Conservation (phyloP, 2,888 invertebrate species). For the Troglohyphantes excavatus region DNA sequence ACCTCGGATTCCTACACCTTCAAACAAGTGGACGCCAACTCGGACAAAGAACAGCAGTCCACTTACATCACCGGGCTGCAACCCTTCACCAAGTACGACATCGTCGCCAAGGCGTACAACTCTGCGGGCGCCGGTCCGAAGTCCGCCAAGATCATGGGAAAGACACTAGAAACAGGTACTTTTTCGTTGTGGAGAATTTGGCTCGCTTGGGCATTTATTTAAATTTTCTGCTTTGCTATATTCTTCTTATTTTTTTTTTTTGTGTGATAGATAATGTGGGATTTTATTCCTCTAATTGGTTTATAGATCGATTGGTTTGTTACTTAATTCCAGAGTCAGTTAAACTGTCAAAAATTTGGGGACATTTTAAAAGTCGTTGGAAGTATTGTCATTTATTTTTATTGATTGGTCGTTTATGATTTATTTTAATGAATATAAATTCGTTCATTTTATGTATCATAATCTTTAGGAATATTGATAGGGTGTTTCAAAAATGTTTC, state of each 20-base stretch:
- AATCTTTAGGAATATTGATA: too few relatives aligned
- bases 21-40: constrained; percentile 87
- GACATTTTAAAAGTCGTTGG: too few relatives aligned
- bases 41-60: constrained; percentile 88
- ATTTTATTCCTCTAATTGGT: background rate
- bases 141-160: constrained; percentile 93
- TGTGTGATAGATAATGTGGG: background rate
- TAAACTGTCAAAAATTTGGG: too few relatives aligned
- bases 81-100: constrained; percentile 95
- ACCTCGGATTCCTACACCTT: constrained; percentile 87
- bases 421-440: too few relatives aligned
- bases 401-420: too few relatives aligned
- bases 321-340: too few relatives aligned
- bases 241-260: background rate
- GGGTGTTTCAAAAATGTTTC: too few relatives aligned
- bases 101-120: constrained; percentile 97
- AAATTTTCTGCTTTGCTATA: too few relatives aligned
- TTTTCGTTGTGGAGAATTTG: background rate
- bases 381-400: too few relatives aligned
- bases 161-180: constrained; percentile 92
- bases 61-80: constrained; percentile 91
- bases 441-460: too few relatives aligned
- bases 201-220: background rate
- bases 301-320: too few relatives aligned
- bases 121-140: constrained; percentile 96